These are phyloP conservation scores for Solenopsis invicta DNA, from an alignment of 1,140 invertebrate species.

Conservation along the genomic window DNA sequence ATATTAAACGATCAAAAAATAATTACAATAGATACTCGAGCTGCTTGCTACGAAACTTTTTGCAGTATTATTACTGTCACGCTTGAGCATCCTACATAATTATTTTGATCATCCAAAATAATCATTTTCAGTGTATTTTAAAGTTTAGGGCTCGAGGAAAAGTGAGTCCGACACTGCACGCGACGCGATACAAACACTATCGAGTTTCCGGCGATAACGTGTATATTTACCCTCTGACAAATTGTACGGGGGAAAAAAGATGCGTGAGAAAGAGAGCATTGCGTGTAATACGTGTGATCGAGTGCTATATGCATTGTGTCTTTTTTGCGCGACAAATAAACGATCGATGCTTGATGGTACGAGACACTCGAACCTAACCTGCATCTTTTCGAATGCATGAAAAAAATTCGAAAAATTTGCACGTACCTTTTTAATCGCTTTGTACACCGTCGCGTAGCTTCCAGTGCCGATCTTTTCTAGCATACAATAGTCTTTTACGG, in stretches of 20 bases:
- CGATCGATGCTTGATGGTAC: no score
- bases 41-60: no score
- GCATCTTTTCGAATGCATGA: neutral
- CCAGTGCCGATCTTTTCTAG: conserved; percentile 94
- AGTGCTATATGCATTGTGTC: neutral
- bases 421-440: conserved; percentile 93
- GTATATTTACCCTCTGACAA: conserved; percentile 5
- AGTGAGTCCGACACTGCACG: neutral
- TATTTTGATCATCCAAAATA: no score
- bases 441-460: conserved; percentile 95
- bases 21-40: no score
- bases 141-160: neutral
- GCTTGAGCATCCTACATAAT: no score
- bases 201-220: conserved; percentile 16
- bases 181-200: neutral
- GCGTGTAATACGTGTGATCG: no score
- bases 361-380: neutral
- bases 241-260: neutral
- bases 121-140: neutral
- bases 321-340: neutral
- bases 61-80: no score
- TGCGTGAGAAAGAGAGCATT: neutral
- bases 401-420: conserved; percentile 45
- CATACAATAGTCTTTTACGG: conserved; percentile 90
- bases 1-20: no score